Conservation (phyloP, 2,797 vertebrate genomes). For the Momotus momota region DNA sequence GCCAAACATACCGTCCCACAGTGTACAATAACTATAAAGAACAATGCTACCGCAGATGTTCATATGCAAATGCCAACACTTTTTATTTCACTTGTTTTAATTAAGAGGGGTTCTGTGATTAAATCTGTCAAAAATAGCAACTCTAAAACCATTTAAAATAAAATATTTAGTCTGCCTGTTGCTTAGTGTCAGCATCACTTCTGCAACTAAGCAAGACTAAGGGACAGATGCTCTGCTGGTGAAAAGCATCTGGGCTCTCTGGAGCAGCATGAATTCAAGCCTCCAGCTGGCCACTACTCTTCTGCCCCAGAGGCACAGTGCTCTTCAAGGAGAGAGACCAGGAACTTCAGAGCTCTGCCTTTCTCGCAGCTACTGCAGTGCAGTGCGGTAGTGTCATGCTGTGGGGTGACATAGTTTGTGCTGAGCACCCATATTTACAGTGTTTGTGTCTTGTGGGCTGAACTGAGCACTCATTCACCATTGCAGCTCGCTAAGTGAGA, state of each 20-base stretch:
- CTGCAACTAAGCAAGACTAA: background rate
- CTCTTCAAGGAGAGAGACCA: background rate
- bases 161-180: slow-evolving; percentile 40
- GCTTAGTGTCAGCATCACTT: slow-evolving; percentile 1
- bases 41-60: slow-evolving; percentile 57
- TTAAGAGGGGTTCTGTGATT: slow-evolving; percentile 40
- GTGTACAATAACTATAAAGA: slow-evolving; percentile 26
- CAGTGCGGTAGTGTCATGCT: background rate
- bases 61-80: slow-evolving; percentile 46
- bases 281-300: background rate
- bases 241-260: background rate
- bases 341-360: rapidly evolving
- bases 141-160: slow-evolving; percentile 17
- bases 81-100: slow-evolving; percentile 66
- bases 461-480: background rate
- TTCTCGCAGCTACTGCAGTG: background rate
- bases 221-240: background rate
- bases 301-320: background rate
- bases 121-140: slow-evolving; percentile 37
- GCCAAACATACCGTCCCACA: background rate
- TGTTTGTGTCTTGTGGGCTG: background rate
- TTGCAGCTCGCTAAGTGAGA: background rate
- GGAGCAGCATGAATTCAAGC: background rate
- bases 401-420: no score
- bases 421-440: background rate